Evolutionary conservation across 2,113 vertebrate species (phyloP).

Genomic region (Chaetorhynchus papuensis): DNA sequence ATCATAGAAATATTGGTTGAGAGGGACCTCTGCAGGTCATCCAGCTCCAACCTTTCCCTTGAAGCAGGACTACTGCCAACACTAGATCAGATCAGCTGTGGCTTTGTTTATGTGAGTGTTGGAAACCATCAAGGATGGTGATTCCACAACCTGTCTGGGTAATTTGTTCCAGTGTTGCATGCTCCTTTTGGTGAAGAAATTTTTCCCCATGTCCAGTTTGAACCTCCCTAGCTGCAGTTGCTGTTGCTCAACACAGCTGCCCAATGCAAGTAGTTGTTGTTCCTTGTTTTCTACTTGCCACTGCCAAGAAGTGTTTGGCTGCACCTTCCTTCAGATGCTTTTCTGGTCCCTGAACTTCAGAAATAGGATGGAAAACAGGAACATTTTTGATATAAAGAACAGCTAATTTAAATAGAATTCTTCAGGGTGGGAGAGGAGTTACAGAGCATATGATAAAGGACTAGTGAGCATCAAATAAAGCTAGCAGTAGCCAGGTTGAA

Average conservation of each 20-base stretch:
- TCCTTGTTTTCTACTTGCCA: neutral
- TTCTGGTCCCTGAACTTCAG: neutral
- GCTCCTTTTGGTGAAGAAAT: neutral
- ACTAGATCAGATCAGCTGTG: neutral
- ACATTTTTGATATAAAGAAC: neutral
- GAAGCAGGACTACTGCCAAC: neutral
- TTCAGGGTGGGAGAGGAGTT: neutral
- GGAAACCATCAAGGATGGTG: neutral
- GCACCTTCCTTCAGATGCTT: neutral
- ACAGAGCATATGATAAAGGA: neutral
- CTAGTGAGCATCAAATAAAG: neutral
- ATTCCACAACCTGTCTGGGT: neutral
- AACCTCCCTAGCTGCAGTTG: neutral
- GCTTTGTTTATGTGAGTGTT: neutral
- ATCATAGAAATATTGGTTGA: conserved; percentile 29
- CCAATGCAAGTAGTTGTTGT: neutral
- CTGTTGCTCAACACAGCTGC: neutral
- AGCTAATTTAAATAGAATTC: neutral
- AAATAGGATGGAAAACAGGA: neutral
- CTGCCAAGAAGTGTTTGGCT: neutral
- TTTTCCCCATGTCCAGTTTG: neutral
- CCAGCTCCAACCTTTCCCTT: neutral
- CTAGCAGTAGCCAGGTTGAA: neutral
- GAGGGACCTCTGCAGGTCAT: conserved; percentile 61
- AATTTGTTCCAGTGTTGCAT: neutral